Percentiles rank a stretch among this genome's conserved stretches.
phyloP scores from a whole-genome alignment of 2,888 invertebrate species.

The Coenonympha glycerion region DNA sequence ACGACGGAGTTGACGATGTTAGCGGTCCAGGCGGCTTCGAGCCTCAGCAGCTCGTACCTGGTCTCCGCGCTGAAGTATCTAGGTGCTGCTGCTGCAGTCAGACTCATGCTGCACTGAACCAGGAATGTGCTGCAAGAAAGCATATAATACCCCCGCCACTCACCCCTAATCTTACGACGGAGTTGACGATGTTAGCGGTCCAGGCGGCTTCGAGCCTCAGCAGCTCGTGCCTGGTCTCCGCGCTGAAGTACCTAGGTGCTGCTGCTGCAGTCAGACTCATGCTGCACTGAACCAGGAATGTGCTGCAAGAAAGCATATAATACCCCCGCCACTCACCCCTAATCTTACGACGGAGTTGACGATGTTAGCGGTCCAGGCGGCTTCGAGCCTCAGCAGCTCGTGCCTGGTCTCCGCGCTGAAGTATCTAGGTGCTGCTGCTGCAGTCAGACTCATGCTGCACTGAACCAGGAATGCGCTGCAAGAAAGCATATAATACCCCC shows the following conservation, averaged over 20 bases:
- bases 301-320: no score
- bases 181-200: conserved; percentile 94
- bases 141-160: conserved; percentile 38
- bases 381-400: conserved; percentile 92
- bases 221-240: conserved; percentile 93
- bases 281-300: conserved; percentile 85
- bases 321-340: conserved; percentile 87
- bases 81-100: conserved; percentile 32
- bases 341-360: conserved; percentile 93
- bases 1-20: conserved; percentile 94
- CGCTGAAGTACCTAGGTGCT: no score
- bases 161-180: conserved; percentile 93
- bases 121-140: conserved; percentile 94
- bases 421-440: conserved; percentile 73
- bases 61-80: conserved; percentile 95
- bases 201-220: conserved; percentile 95
- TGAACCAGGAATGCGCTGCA: conserved; percentile 95
- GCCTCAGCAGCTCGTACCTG: conserved; percentile 88
- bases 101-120: conserved; percentile 77
- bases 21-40: conserved; percentile 97
- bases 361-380: conserved; percentile 95
- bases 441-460: conserved; percentile 41
- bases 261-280: conserved; percentile 36
- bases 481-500: no score
- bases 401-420: conserved; percentile 94